phyloP scores from a whole-genome alignment of 1,140 invertebrate species.

The Aleiodes sp. region DNA sequence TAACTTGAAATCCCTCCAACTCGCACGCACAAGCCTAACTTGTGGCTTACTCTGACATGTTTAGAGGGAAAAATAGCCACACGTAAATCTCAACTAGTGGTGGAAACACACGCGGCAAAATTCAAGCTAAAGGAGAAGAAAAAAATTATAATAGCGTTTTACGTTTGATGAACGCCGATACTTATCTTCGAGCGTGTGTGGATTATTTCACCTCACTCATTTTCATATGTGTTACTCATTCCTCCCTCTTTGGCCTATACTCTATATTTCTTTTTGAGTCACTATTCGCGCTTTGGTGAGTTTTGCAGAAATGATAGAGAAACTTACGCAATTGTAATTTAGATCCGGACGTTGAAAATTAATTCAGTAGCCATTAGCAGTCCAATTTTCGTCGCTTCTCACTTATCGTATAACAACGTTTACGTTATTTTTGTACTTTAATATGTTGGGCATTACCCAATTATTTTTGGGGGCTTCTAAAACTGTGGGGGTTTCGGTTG shows the following conservation, averaged over 20 bases:
- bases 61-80: conserved; percentile 37
- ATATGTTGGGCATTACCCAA: conserved; percentile 9
- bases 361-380: conserved; percentile 27
- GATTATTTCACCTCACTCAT: too few relatives aligned
- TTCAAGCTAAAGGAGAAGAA: neutral
- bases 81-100: conserved; percentile 35
- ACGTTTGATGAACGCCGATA: too few relatives aligned
- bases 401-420: conserved; percentile 10
- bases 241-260: too few relatives aligned
- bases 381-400: conserved; percentile 28
- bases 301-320: too few relatives aligned
- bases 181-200: too few relatives aligned
- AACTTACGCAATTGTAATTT: conserved; percentile 41
- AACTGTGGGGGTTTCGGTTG: neutral
- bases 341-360: conserved; percentile 34
- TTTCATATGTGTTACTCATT: too few relatives aligned
- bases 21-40: neutral
- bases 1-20: conserved; percentile 25
- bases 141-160: too few relatives aligned
- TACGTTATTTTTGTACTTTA: conserved; percentile 20
- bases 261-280: too few relatives aligned
- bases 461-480: neutral
- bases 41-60: conserved; percentile 18
- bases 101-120: neutral
- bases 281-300: too few relatives aligned